These are phyloP conservation scores for Acleris holmiana DNA, from an alignment of 2,888 invertebrate genomes.

Conservation along the genomic window DNA sequence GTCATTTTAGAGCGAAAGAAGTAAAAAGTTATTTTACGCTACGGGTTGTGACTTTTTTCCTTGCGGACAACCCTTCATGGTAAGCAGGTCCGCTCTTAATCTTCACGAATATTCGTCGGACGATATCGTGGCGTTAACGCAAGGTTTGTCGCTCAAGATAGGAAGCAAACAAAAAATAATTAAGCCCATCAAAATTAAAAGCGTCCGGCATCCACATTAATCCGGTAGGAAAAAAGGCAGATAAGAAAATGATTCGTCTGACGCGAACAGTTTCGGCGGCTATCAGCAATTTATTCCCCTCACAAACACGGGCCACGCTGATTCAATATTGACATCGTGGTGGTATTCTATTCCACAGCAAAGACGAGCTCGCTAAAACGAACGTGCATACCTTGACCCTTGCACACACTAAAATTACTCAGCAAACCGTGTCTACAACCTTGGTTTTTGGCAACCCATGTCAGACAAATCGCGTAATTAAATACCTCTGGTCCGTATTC, in stretches of 20 bases:
- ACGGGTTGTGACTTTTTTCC: no score
- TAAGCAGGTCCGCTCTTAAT: no score
- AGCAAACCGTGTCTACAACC: no score
- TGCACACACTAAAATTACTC: no score
- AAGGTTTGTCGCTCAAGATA: not conserved
- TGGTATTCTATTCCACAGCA: constrained; percentile 68
- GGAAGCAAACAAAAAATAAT: constrained; percentile 37
- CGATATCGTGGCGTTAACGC: no score
- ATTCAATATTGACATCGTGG: constrained; percentile 77
- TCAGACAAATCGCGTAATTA: no score
- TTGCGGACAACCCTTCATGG: no score
- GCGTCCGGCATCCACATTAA: constrained; percentile 40
- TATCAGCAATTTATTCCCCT: constrained; percentile 76
- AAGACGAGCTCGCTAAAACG: constrained; percentile 58
- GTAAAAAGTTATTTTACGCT: no score
- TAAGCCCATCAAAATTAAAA: constrained; percentile 45
- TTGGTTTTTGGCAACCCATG: no score
- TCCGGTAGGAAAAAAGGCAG: constrained; percentile 48
- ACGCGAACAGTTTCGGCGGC: constrained; percentile 63
- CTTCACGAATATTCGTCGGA: no score
- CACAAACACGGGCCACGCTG: constrained; percentile 73
- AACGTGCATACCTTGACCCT: not conserved
- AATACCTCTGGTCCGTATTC: no score
- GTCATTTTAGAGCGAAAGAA: no score
- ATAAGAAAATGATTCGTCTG: constrained; percentile 67